Conservation (phyloP, 2,888 invertebrate genomes). For the Sclerodermus sp. region DNA sequence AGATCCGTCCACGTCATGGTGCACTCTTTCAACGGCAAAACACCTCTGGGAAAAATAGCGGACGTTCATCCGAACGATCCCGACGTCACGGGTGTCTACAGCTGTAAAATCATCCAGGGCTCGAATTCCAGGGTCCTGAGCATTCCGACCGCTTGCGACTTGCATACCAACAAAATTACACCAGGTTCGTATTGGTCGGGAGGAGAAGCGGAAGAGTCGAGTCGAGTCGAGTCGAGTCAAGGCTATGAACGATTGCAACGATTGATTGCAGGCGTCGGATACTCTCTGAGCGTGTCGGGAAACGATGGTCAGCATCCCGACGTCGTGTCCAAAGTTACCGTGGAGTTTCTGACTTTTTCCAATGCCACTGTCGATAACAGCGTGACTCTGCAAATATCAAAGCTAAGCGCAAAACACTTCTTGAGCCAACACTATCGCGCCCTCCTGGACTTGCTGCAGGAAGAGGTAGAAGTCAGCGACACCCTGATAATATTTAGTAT, state of each 20-base stretch:
- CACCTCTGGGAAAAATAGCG: constrained; percentile 82
- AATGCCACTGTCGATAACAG: constrained; percentile 83
- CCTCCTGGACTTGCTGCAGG: constrained; percentile 71
- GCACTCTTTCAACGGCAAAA: constrained; percentile 74
- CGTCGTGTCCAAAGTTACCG: constrained; percentile 83
- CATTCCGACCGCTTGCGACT: constrained; percentile 78
- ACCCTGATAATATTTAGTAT: constrained; percentile 74
- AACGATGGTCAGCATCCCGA: constrained; percentile 88
- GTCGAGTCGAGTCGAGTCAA: too few species aligned
- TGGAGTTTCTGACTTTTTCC: constrained; percentile 79
- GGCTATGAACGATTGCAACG: too few species aligned
- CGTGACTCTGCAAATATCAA: constrained; percentile 73
- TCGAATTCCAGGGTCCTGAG: constrained; percentile 67
- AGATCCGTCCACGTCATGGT: constrained; percentile 81
- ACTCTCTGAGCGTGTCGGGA: constrained; percentile 79
- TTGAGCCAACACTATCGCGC: constrained; percentile 76
- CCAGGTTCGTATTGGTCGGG: constrained; percentile 62
- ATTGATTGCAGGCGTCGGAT: constrained; percentile 66
- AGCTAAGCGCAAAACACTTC: constrained; percentile 75
- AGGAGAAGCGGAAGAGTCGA: too few species aligned
- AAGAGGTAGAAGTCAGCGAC: constrained; percentile 67
- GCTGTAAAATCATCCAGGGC: constrained; percentile 75
- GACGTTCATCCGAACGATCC: constrained; percentile 91
- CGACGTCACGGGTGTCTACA: constrained; percentile 87
- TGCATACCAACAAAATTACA: constrained; percentile 74